Base-by-base conservation (phyloP, 2,888 invertebrate genomes). In the Heteromurus nitidus region DNA sequence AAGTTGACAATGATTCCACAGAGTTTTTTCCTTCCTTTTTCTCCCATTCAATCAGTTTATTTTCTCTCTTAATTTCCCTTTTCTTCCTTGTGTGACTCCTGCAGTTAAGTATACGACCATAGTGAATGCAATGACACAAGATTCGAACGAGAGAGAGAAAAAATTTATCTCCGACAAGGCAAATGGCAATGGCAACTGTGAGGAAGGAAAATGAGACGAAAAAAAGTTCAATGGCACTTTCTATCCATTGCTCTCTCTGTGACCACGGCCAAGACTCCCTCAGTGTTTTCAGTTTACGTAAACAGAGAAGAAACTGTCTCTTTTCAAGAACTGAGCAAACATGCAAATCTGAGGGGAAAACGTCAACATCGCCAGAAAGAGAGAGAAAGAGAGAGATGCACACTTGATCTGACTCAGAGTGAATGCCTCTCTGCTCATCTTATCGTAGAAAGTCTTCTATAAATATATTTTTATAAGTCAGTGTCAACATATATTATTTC, bases 161-260 rank as follows among this genome's bases (percentile, higher is more conserved):
- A n/a, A n/a, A n/a, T 7, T 18, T 24, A 55, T 18, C 24, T 55
- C 24, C 20, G 13, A 24, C 55, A 20, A 53, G 53, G 20, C 11
- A n/a, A 55, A 55, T 20, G 24, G 22, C 55, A 55, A 28, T 7
- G 60, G 28, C 26, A 30, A 60, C 18, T 7, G 22, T 65, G 58
- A 44, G n/a, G 9, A 1, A 31, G 31, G 47, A 73, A 1, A 16
- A 62, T 31, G 58, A 58, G 75, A 55, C 58, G 26, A 58, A 65
- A 74, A 77, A 75, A 77, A 77, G 76, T 77, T 77, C 76, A 77
- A 77, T 77, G 76, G 68, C 68, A 68, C 68, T 68, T 65, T 65
- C 65, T 65, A 65, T 65, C 24, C 44, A 65, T 65, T 65, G 28
- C 58, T 16, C 36, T 9, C 9, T 50, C 55, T 55, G 24, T 7